These are phyloP conservation scores for Bergia sp. DNA, from an alignment of 92 coral and sea anemone species.

Conservation along the genomic window DNA sequence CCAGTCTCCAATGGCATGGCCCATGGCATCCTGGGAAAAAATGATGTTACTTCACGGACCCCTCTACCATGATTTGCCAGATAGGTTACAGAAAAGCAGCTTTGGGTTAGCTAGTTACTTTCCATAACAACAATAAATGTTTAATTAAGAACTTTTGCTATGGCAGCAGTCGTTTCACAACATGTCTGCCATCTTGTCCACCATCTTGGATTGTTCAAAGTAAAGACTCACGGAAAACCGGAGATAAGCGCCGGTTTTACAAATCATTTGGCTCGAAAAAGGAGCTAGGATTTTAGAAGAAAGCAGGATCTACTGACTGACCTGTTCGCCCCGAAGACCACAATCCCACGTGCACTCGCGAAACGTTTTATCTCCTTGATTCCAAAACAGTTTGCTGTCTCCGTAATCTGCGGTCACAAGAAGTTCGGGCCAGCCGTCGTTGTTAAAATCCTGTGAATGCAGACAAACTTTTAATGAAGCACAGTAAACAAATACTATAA, in stretches of 20 bases:
- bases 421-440: slow-evolving; percentile 89
- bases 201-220: no score
- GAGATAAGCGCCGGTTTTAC: no score
- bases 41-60: no score
- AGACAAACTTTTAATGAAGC: background rate
- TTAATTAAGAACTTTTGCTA: no score
- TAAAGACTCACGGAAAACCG: no score
- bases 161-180: no score
- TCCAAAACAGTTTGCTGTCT: slow-evolving; percentile 93
- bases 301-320: background rate
- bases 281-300: background rate
- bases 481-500: background rate
- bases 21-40: slow-evolving; percentile 90
- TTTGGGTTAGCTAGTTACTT: no score
- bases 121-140: no score
- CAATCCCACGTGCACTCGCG: slow-evolving; percentile 80
- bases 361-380: slow-evolving; percentile 56
- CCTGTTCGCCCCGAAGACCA: slow-evolving; percentile 85
- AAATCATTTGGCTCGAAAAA: background rate
- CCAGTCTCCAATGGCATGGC: slow-evolving; percentile 99
- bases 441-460: slow-evolving; percentile 81
- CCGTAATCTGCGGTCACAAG: slow-evolving; percentile 94
- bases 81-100: no score
- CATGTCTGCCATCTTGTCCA: no score
- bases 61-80: no score